phyloP scores from a whole-genome alignment of 1,140 invertebrate species.

The Drosophila orena region DNA sequence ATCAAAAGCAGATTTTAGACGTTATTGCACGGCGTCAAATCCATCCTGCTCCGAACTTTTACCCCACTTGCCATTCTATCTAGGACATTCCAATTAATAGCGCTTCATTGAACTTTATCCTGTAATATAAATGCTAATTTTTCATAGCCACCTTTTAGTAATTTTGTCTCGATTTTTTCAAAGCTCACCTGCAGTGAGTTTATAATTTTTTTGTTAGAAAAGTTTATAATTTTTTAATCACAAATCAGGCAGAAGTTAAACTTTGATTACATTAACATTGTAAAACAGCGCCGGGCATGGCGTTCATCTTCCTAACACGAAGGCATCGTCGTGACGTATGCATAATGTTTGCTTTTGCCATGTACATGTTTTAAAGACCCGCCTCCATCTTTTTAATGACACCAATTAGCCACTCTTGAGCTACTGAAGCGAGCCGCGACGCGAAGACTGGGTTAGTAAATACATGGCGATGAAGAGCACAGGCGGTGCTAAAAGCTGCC shows the following conservation, averaged over 20 bases:
- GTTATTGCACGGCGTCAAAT: conserved; percentile 23
- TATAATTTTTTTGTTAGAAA: conserved; percentile 36
- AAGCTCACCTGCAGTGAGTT: conserved; percentile 51
- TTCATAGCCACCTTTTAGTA: conserved; percentile 51
- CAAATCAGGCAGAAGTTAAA: conserved; percentile 73
- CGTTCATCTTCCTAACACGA: background rate
- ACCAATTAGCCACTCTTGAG: conserved; percentile 65
- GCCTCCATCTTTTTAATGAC: conserved; percentile 71
- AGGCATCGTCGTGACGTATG: conserved; percentile 43
- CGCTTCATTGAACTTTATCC: conserved; percentile 70
- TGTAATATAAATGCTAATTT: conserved; percentile 81
- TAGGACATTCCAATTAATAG: conserved; percentile 76
- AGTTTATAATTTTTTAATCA: conserved; percentile 68
- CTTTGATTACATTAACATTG: conserved; percentile 80
- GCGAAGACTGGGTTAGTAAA: conserved; percentile 17
- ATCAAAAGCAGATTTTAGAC: conserved; percentile 64
- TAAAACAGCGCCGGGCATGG: conserved; percentile 45
- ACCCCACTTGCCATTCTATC: conserved; percentile 43
- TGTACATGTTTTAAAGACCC: conserved; percentile 51
- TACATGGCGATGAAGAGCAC: conserved; percentile 10
- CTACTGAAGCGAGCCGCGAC: conserved; percentile 17
- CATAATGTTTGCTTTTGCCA: conserved; percentile 34
- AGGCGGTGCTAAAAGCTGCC: conserved; percentile 35
- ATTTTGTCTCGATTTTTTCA: conserved; percentile 17
- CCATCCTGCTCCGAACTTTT: conserved; percentile 4